phyloP scores from a whole-genome alignment of 2,113 vertebrate species.

The Corythoichthys haematopterus region DNA sequence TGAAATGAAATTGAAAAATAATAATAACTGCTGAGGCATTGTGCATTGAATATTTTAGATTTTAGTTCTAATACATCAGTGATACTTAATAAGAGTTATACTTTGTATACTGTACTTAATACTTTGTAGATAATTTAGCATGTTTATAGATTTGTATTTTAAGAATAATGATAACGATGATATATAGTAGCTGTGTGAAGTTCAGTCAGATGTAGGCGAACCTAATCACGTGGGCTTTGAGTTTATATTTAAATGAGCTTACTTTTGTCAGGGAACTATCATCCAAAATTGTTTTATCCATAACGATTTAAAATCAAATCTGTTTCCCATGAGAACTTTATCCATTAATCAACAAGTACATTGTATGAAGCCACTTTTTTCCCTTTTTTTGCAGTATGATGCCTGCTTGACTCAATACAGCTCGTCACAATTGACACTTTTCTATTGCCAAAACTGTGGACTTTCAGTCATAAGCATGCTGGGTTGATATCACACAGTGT shows the following conservation, averaged over 20 bases:
- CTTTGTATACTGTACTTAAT: no score
- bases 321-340: not conserved
- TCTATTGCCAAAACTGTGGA: not conserved
- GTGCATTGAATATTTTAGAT: slow-evolving; percentile 17
- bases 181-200: no score
- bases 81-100: not conserved
- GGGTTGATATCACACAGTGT: not conserved
- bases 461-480: not conserved
- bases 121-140: no score
- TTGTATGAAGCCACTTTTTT: no score
- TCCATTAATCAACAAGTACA: not conserved
- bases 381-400: not conserved
- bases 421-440: not conserved
- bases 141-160: no score
- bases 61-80: not conserved
- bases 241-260: no score
- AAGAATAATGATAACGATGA: no score
- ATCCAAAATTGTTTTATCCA: no score
- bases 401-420: not conserved
- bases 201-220: no score
- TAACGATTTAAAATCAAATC: no score
- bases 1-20: slow-evolving; percentile 15
- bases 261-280: no score
- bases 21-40: slow-evolving; percentile 10
- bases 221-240: no score